Evolutionary conservation across 35 echinoderm and acorn worm genomes (phyloP).

Genomic region (Lytechinus variegatus): DNA sequence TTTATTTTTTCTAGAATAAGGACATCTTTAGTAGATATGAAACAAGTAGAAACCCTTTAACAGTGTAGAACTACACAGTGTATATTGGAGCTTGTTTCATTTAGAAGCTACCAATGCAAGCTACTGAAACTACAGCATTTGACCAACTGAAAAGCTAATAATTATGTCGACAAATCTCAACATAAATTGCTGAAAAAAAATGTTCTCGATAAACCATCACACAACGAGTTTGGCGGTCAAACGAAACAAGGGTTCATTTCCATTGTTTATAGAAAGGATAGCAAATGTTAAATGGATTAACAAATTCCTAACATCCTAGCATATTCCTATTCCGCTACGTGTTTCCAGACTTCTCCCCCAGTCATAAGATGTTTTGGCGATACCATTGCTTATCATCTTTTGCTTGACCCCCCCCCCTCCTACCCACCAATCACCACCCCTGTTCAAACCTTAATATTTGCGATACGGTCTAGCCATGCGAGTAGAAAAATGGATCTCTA

Average conservation of each 20-base stretch:
- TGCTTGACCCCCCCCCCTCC: no score
- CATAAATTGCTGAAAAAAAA: no score
- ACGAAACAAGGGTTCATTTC: not conserved
- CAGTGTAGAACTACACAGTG: not conserved
- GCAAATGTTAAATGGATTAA: not conserved
- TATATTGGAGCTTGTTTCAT: not conserved
- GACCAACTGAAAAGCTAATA: no score
- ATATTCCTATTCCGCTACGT: no score
- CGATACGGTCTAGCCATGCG: not conserved
- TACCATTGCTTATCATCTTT: not conserved
- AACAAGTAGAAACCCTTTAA: not conserved
- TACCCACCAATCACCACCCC: no score
- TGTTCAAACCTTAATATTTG: not conserved
- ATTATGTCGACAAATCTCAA: no score
- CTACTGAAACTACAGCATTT: no score
- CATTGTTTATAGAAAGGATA: not conserved
- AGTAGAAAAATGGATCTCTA: not conserved
- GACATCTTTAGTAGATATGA: not conserved
- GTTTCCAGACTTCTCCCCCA: not conserved
- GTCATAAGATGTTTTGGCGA: not conserved
- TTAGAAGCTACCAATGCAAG: no score
- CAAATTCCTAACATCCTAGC: no score
- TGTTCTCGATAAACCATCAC: not conserved
- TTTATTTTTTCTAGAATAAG: not conserved
- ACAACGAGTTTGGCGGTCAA: not conserved